Evolutionary conservation across 2,888 invertebrate genomes (phyloP).

Genomic region (Odontocerum albicorne): DNA sequence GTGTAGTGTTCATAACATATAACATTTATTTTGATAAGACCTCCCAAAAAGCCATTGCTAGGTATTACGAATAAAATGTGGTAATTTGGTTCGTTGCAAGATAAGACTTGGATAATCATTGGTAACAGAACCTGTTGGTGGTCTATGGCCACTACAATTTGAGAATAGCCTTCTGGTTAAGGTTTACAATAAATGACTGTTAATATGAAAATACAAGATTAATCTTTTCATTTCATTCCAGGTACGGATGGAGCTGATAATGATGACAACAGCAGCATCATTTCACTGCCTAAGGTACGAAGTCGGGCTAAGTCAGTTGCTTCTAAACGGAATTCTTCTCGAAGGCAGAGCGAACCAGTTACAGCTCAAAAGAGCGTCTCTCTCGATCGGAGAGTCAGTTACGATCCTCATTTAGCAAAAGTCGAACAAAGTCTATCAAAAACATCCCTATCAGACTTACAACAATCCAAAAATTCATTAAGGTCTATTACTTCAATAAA

Average conservation of each 20-base stretch:
- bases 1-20: too few relatives aligned
- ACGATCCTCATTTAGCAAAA: constrained; percentile 55
- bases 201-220: background rate
- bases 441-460: constrained; percentile 42
- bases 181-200: too few relatives aligned
- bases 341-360: constrained; percentile 50
- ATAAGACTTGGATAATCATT: too few relatives aligned
- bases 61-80: too few relatives aligned
- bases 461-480: constrained; percentile 52
- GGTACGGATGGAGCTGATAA: constrained; percentile 63
- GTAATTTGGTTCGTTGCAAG: too few relatives aligned
- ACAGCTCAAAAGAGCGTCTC: constrained; percentile 45
- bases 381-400: constrained; percentile 62
- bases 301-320: constrained; percentile 49
- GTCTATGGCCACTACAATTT: too few relatives aligned
- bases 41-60: too few relatives aligned
- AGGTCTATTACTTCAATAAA: constrained; percentile 47
- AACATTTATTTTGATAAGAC: too few relatives aligned
- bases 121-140: too few relatives aligned
- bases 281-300: constrained; percentile 28
- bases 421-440: constrained; percentile 36
- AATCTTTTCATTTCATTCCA: constrained; percentile 41
- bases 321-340: constrained; percentile 45
- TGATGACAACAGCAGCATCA: constrained; percentile 42
- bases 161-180: too few relatives aligned